phyloP scores from a whole-genome alignment of 2,888 invertebrate species.

The Zele albiditarsus region DNA sequence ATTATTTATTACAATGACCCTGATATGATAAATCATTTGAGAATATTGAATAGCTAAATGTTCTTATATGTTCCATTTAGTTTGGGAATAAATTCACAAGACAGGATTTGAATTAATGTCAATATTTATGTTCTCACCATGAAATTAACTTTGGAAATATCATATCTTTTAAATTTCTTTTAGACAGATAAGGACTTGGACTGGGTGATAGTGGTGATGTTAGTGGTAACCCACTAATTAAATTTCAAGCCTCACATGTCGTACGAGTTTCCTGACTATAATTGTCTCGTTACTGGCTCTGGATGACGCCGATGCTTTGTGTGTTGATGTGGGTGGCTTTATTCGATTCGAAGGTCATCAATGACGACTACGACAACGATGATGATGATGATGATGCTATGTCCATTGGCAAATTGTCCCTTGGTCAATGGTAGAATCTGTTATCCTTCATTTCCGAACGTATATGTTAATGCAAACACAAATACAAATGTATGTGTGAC shows the following conservation, averaged over 20 bases:
- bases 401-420: constrained; percentile 23
- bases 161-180: too few relatives aligned
- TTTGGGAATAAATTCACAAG: too few relatives aligned
- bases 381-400: constrained; percentile 28
- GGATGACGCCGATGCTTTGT: constrained; percentile 35
- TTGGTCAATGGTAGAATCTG: constrained; percentile 32
- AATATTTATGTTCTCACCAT: background rate
- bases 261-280: constrained; percentile 57
- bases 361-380: constrained; percentile 31
- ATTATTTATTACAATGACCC: too few relatives aligned
- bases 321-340: constrained; percentile 50
- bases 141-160: too few relatives aligned
- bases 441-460: constrained; percentile 4
- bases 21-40: too few relatives aligned
- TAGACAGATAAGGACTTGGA: background rate
- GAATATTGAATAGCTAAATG: too few relatives aligned
- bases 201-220: background rate
- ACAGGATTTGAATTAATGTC: too few relatives aligned
- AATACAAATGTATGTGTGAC: background rate
- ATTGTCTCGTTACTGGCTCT: constrained; percentile 56
- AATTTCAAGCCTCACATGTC: constrained; percentile 54
- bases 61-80: too few relatives aligned
- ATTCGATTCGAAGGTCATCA: constrained; percentile 53
- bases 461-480: background rate
- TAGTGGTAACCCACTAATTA: constrained; percentile 56